Conservation (phyloP, 2,888 invertebrate species). For the Hartigia nigra region DNA sequence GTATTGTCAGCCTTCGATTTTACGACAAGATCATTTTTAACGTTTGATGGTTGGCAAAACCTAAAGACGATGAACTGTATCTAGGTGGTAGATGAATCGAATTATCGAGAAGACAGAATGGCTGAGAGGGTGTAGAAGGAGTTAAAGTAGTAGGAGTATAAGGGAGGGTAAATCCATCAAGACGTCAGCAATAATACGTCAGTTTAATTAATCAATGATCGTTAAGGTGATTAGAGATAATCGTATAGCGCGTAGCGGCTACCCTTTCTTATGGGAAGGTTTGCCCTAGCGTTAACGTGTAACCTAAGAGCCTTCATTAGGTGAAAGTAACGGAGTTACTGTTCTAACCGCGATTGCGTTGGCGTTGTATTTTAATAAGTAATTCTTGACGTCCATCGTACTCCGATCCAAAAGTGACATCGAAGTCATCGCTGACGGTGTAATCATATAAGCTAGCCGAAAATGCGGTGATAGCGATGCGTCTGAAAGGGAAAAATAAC, state of each 20-base stretch:
- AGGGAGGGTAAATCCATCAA: neutral
- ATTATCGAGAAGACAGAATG: neutral
- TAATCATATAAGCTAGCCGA: constrained; percentile 17
- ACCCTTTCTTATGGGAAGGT: neutral
- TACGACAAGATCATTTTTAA: neutral
- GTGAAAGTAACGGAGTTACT: neutral
- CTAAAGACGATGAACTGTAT: neutral
- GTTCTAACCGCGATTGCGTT: neutral
- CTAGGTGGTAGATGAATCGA: neutral
- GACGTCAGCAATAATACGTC: neutral
- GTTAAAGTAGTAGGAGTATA: neutral
- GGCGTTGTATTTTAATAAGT: neutral
- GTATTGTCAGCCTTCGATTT: neutral
- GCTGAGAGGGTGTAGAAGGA: neutral
- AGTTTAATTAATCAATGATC: neutral
- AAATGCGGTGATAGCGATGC: constrained; percentile 59
- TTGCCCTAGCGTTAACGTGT: neutral
- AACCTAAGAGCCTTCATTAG: neutral
- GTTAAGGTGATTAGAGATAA: neutral
- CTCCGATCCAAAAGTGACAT: neutral
- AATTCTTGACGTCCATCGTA: neutral
- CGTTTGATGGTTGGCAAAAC: neutral
- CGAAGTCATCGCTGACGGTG: neutral
- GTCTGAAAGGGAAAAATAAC: constrained; percentile 62
- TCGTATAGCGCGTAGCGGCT: neutral